Evolutionary conservation across 2,797 vertebrate species (phyloP), one percentile per base, ranked within the genome.

Genomic region (Emys orbicularis): DNA sequence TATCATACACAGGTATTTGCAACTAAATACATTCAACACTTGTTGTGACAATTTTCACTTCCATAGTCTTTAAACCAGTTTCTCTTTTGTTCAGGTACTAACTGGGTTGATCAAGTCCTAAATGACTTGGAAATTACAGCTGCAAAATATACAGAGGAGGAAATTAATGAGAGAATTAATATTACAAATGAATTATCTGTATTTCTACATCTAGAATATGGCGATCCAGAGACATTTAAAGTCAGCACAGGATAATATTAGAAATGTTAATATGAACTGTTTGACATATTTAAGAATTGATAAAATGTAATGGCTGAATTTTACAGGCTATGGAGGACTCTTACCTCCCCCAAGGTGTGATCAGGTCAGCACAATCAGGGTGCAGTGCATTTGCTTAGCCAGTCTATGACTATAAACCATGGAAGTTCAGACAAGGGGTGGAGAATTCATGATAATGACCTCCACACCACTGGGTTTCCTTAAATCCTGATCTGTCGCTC

Each of bases 71-170:
- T 29, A 16, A 50, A 6, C 59, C 25, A 53, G 23, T 41, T 44
- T 31, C 27, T 15, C 9, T 54, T 9, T 49, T 74, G 15, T 34
- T 61, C 50, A 93, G 83, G 91, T 49, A 68, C 56, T 41, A 79
- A 86, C 25, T 93, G 83, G 91, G 49, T 89, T 50, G 87, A 54
- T 23, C 5, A 95, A 49, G 95, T 97, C 5, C n/a, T 97, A 61
- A 86, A 1, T 4, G 77, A 93, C 3, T 25, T 97, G 61, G 89
- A 91, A 83, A 68, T 37, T 79, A 9, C 61, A 41, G 89, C 93
- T 81, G 93, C 82, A 80, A 97, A 94, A 87, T 92, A 92, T 47
- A 95, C 92, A 44, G 95, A 97, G 81, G 95, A 96, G 41, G 93
- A 97, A 93, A 91, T 87, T 44, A 74, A 93, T 54, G 90, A 87